Percentiles rank a stretch among this genome's conserved stretches.
phyloP scores from a whole-genome alignment of 2,113 vertebrate genomes.

The Genyomyrus donnyi region DNA sequence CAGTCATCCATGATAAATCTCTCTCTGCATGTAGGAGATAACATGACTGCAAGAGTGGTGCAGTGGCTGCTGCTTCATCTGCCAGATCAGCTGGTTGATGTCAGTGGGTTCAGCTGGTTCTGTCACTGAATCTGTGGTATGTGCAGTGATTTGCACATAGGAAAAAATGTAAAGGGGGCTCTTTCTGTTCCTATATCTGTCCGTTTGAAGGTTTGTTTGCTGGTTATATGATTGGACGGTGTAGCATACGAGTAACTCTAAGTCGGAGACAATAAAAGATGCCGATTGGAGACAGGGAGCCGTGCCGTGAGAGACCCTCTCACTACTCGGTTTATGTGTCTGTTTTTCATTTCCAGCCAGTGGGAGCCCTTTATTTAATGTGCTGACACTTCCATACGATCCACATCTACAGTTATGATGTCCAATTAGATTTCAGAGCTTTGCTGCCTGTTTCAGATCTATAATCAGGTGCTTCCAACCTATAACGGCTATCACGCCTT shows the following conservation, averaged over 20 bases:
- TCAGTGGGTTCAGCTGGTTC: not conserved
- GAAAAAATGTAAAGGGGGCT: not conserved
- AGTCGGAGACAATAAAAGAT: slow-evolving; percentile 46
- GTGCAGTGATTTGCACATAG: not conserved
- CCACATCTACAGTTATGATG: slow-evolving; percentile 47
- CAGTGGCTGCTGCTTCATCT: not conserved
- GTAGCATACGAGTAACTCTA: slow-evolving; percentile 40
- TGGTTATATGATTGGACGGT: slow-evolving; percentile 21
- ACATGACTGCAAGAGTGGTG: not conserved
- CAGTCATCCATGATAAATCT: not conserved
- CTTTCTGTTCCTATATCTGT: not conserved
- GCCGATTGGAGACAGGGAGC: slow-evolving; percentile 17
- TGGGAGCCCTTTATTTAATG: slow-evolving; percentile 31
- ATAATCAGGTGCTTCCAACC: slow-evolving; percentile 20
- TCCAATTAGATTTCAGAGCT: slow-evolving; percentile 45
- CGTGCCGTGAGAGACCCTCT: slow-evolving; percentile 44
- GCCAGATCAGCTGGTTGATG: not conserved
- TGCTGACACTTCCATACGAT: slow-evolving; percentile 34
- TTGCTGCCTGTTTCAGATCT: slow-evolving; percentile 26
- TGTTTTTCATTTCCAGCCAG: slow-evolving; percentile 33
- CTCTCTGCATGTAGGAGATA: not conserved
- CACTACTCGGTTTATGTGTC: slow-evolving; percentile 25
- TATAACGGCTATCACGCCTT: slow-evolving; percentile 6
- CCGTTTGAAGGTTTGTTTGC: not conserved
- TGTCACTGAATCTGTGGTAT: not conserved